Evolutionary conservation across 2,113 vertebrate genomes (phyloP).

Genomic region (Ploceus nigricollis): DNA sequence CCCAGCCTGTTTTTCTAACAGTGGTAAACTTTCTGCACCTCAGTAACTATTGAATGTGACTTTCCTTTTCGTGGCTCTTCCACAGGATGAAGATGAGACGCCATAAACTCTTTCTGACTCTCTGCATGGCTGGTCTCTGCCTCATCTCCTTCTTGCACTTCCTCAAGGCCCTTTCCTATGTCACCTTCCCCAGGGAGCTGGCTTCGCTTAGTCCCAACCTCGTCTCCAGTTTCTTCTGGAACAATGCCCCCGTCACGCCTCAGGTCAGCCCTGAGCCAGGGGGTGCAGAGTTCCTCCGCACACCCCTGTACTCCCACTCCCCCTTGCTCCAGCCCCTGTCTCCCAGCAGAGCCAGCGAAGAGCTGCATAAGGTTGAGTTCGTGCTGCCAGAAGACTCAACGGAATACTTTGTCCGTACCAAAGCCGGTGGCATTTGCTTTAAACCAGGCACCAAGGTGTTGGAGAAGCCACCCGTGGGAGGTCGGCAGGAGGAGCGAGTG

Average conservation of each 20-base stretch:
- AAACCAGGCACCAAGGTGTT: conserved; percentile 87
- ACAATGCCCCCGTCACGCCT: conserved; percentile 81
- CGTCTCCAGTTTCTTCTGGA: conserved; percentile 97
- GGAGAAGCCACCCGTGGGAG: conserved; percentile 71
- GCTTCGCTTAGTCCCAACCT: conserved; percentile 95
- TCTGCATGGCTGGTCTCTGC: conserved; percentile 98
- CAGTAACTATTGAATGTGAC: not conserved
- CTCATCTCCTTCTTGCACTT: conserved; percentile 99
- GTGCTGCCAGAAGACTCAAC: conserved; percentile 81
- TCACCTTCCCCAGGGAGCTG: conserved; percentile 92
- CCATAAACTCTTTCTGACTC: conserved; percentile 94
- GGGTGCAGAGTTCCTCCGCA: conserved; percentile 74
- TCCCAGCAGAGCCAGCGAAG: conserved; percentile 65
- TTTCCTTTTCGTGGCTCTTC: conserved; percentile 25
- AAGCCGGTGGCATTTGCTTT: conserved; percentile 91
- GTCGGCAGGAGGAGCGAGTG: conserved; percentile 37
- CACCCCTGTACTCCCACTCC: conserved; percentile 68
- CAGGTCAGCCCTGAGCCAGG: conserved; percentile 80
- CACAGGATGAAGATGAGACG: conserved; percentile 98
- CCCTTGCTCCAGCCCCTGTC: conserved; percentile 71
- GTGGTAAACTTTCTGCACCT: not conserved
- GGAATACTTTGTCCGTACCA: conserved; percentile 89
- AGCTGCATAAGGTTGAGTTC: conserved; percentile 80
- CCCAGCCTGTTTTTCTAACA: not conserved
- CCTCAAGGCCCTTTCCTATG: conserved; percentile 97